phyloP scores from a whole-genome alignment of 2,797 vertebrate genomes.

The Muraenolepis orangiensis region DNA sequence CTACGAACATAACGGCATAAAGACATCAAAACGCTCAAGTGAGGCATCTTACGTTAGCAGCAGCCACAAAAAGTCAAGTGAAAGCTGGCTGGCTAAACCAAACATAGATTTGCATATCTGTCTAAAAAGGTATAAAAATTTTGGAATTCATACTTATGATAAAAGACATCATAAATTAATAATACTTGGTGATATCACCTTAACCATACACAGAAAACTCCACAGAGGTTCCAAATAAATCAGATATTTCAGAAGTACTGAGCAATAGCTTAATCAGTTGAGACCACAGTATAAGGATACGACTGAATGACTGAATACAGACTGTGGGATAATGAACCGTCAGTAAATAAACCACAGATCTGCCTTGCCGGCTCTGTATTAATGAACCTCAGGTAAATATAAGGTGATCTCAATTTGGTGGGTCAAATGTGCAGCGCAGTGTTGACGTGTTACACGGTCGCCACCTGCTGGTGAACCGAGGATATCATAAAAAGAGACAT shows the following conservation, averaged over 20 bases:
- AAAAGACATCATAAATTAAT: no score
- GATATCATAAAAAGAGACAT: not conserved
- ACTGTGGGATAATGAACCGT: not conserved
- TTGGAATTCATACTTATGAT: not conserved
- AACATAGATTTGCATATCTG: not conserved
- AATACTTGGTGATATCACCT: no score
- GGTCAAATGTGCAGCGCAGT: not conserved
- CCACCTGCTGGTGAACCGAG: not conserved
- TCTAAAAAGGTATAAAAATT: not conserved
- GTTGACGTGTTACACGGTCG: not conserved
- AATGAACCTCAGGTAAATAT: not conserved
- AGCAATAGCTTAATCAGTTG: not conserved
- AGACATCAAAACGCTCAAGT: no score
- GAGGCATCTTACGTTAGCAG: not conserved
- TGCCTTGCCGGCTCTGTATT: no score
- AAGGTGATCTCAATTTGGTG: not conserved
- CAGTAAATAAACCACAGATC: not conserved
- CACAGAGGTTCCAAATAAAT: no score
- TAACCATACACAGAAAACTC: not conserved
- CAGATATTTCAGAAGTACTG: no score
- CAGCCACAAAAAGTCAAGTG: not conserved
- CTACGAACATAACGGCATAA: no score
- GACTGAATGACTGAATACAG: not conserved
- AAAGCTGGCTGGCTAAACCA: not conserved
- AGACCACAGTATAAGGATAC: not conserved